These are phyloP conservation scores for Gyps fulvus DNA, from an alignment of 2,113 vertebrate genomes.

Conservation along the genomic window DNA sequence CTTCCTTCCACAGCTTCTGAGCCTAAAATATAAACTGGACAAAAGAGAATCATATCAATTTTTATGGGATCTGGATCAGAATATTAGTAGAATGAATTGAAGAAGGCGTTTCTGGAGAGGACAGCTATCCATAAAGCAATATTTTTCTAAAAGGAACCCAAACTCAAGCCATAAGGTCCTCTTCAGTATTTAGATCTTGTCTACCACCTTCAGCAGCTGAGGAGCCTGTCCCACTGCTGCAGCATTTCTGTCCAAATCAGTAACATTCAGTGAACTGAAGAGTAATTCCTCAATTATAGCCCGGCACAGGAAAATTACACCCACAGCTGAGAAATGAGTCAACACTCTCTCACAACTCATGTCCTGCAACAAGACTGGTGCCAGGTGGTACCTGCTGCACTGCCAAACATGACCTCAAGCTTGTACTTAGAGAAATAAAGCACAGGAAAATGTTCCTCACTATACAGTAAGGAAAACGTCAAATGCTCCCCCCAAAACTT, in stretches of 20 bases:
- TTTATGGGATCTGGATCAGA: neutral
- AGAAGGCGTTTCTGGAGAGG: neutral
- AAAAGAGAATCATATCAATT: neutral
- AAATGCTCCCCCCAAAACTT: neutral
- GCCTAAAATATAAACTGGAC: neutral
- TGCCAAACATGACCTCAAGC: neutral
- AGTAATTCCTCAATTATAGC: neutral
- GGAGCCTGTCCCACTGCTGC: neutral
- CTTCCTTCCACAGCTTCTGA: neutral
- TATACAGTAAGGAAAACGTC: neutral
- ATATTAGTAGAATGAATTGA: neutral
- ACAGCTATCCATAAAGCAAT: neutral
- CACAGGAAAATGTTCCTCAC: neutral
- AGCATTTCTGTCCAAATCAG: neutral
- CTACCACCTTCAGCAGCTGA: neutral
- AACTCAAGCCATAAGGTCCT: neutral
- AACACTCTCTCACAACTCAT: neutral
- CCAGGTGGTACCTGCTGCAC: neutral
- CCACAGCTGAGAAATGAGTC: neutral
- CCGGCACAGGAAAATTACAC: neutral
- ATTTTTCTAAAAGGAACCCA: neutral
- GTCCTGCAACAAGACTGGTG: neutral
- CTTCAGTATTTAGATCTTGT: neutral
- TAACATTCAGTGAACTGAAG: neutral
- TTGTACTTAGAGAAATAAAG: neutral